Conservation (phyloP, 2,113 vertebrate species). For the Halcyon malimbica region DNA sequence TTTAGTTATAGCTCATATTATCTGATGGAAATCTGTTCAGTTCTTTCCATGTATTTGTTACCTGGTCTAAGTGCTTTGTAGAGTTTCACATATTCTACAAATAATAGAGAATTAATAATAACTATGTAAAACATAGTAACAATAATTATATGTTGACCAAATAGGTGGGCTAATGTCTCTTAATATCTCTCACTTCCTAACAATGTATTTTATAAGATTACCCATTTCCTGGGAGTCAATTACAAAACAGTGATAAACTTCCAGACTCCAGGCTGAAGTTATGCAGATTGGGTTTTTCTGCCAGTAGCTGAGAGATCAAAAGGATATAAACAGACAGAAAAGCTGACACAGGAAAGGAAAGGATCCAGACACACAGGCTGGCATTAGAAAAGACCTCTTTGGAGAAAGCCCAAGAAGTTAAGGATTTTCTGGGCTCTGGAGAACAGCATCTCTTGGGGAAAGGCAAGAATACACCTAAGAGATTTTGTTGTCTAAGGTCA, state of each 20-base stretch:
- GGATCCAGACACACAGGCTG: not conserved
- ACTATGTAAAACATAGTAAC: not conserved
- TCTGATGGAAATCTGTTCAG: not conserved
- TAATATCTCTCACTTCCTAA: not conserved
- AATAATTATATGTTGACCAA: not conserved
- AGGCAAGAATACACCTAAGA: not conserved
- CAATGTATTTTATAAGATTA: not conserved
- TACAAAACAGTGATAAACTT: not conserved
- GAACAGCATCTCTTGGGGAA: not conserved
- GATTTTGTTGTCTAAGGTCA: not conserved
- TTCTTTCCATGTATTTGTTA: not conserved
- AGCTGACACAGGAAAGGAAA: not conserved
- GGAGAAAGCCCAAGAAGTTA: not conserved
- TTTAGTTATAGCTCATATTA: not conserved
- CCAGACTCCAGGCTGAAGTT: not conserved
- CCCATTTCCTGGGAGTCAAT: not conserved
- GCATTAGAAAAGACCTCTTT: not conserved
- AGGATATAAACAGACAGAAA: not conserved
- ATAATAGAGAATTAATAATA: not conserved
- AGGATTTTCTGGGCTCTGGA: not conserved
- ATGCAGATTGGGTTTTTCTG: not conserved
- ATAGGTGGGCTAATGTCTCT: not conserved
- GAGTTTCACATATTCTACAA: not conserved
- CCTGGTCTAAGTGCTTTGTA: not conserved
- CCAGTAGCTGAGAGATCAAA: constrained; percentile 31